Conservation (phyloP, 2,888 invertebrate genomes). For the Drosophila vallismaia region DNA sequence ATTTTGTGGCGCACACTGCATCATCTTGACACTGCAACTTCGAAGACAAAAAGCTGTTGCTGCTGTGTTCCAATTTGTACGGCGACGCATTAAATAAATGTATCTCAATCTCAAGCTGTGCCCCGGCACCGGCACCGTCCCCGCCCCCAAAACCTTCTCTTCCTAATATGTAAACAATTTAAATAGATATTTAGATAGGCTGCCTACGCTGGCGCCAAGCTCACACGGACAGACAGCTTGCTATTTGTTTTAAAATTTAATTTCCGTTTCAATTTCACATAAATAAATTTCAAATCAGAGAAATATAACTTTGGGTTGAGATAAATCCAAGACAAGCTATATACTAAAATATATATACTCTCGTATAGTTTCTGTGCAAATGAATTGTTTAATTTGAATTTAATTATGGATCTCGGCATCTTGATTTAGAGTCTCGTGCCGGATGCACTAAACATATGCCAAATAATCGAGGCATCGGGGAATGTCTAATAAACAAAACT, state of each 20-base stretch:
- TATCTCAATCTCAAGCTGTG: constrained; percentile 76
- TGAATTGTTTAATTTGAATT: constrained; percentile 46
- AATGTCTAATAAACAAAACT: constrained; percentile 68
- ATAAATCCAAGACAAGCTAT: constrained; percentile 36
- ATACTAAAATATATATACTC: background rate
- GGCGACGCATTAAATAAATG: constrained; percentile 77
- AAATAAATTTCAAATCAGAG: constrained; percentile 77
- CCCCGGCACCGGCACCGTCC: constrained; percentile 45
- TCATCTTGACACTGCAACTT: constrained; percentile 69
- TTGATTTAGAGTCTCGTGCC: constrained; percentile 54
- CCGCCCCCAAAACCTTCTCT: constrained; percentile 1
- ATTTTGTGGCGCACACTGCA: constrained; percentile 64
- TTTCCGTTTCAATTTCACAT: constrained; percentile 82
- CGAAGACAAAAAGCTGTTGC: constrained; percentile 25
- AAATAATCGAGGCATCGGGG: constrained; percentile 44
- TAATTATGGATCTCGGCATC: constrained; percentile 32
- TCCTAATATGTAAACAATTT: constrained; percentile 76
- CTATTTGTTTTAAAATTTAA: constrained; percentile 80
- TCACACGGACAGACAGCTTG: constrained; percentile 34
- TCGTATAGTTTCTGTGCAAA: constrained; percentile 24
- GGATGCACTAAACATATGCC: constrained; percentile 76
- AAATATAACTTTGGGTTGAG: constrained; percentile 39
- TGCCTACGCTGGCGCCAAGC: constrained; percentile 81
- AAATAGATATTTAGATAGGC: constrained; percentile 77
- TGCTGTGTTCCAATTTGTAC: constrained; percentile 66